Evolutionary conservation across 2,113 vertebrate genomes (phyloP), one percentile per base, ranked within the genome.

Genomic region (Paramisgurnus dabryanus): DNA sequence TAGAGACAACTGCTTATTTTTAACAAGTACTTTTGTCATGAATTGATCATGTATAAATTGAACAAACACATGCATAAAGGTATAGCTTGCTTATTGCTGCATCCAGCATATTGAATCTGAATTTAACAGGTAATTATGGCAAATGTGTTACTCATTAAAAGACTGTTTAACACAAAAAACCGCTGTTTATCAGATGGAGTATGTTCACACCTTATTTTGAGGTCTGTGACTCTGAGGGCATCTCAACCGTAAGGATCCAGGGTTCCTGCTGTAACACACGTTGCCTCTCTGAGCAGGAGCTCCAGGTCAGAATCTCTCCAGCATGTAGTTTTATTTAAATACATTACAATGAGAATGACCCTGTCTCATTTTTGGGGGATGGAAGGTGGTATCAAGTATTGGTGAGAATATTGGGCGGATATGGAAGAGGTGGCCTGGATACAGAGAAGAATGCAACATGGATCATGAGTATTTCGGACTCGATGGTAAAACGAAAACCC

Each of bases 391-490:
- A 34, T 93, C 90, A 61, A 86, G 85, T 3, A 76, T 82, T 1
- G 90, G 89, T 7, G 90, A 92, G 68, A 82, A 68, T 50, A 72
- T 93, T 40, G 90, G 91, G 40, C 84, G 41, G 0, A 91, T 91
- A 61, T 91, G 90, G 90, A 92, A 94, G 80, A 93, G 88, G 43
- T 94, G 93, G 93, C 93, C 90, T 0, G 93, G 94, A 9, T 93
- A 92, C 84, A 93, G 87, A 53, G 89, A 90, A 0, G 89, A 91
- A 9, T 82, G 80, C 5, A 94, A 94, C 87, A 92, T 91, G 93
- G 94, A 95, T 82, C 93, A 95, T 86, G 93, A 95, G 76, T 90
- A 91, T 85, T 94, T 95, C 83, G 94, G 94, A 12, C 67, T 95
- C 66, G 89, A 93, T 40, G 87, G 94, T 95, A 85, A 91, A 90